A percentile compares a stretch with the other conserved stretches of the same genome.
phyloP scores from a whole-genome alignment of 2,888 invertebrate species.

The Ctenicera cuprea region DNA sequence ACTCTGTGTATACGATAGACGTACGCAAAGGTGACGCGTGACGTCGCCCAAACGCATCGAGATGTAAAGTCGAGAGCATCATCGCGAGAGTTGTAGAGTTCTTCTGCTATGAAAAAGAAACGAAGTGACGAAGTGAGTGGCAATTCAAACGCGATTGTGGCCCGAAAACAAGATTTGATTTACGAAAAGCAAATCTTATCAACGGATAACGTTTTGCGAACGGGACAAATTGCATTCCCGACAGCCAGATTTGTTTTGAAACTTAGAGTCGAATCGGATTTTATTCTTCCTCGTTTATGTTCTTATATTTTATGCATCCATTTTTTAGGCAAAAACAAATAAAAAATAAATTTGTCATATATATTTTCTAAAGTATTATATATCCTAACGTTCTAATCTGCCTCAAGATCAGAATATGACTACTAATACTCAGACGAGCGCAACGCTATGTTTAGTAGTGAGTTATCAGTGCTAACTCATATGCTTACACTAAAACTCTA shows the following conservation, averaged over 20 bases:
- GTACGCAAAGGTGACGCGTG: background rate
- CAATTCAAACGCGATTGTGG: conserved; percentile 38
- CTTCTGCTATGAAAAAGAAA: conserved; percentile 22
- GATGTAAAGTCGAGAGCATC: background rate
- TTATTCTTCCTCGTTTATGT: background rate
- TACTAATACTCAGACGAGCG: no score
- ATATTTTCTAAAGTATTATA: no score
- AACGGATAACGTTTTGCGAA: conserved; percentile 30
- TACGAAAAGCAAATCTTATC: conserved; percentile 40
- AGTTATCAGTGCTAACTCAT: no score
- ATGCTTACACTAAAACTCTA: no score
- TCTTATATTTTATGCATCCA: background rate
- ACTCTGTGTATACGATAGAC: no score
- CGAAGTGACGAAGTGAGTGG: conserved; percentile 35
- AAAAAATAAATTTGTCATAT: no score
- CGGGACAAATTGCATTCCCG: conserved; percentile 34
- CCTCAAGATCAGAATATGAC: no score
- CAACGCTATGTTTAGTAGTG: no score
- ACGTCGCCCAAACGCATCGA: no score
- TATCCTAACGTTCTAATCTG: no score
- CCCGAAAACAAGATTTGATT: conserved; percentile 40
- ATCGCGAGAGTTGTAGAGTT: conserved; percentile 9
- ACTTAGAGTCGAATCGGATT: conserved; percentile 19
- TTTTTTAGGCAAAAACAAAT: no score
- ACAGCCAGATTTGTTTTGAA: conserved; percentile 35